Base-by-base conservation (phyloP, 2,888 invertebrate genomes). In the Embidobia sp. region DNA sequence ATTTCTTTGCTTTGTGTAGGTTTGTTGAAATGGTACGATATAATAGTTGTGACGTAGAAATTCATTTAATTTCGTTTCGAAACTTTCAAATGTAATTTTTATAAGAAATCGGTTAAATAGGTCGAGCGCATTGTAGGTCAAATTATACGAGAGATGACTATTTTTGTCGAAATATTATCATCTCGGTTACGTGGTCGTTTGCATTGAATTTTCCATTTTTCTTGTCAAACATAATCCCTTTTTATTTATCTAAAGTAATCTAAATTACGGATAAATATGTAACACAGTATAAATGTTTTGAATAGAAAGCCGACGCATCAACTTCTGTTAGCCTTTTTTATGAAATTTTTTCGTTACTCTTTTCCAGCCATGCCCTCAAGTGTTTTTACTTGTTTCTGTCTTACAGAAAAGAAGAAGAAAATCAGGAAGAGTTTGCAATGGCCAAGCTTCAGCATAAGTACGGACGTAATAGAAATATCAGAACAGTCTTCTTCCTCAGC, bases 231-330 rank as follows among this genome's bases (percentile, higher is more conserved):
- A 51, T 61, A 40, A 64, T 55, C 72, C 46, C 22, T 51, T 37
- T 57, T 53, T 55, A 64, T 64, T 72, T 55, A 63, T 72, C 48
- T 55, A 55, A 72, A 72, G 53, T 72, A 61, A 63, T 63, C 70
- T 72, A 53, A 63, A 72, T 63, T 48, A 72, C 63, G 72, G 27
- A 57, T 72, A 72, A 63, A 72, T 42, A 55, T 72, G 53, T 61
- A 72, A 10, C 55, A n/a, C 27, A 19, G 26, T 35, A 46, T 42
- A 27, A 70, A 61, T 16, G 44, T 33, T 18, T 10, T 64, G 73
- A 57, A 73, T 73, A 19, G 55, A n/a, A 6, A 49, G 31, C 35
- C 57, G 29, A 48, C 33, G 57, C 55, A 61, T 64, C 49, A 63
- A 64, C 49, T 64, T 57, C 33, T 35, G 51, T 51, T 33, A 35